phyloP scores from a whole-genome alignment of 2,888 invertebrate species.

The Entomobrya proxima region DNA sequence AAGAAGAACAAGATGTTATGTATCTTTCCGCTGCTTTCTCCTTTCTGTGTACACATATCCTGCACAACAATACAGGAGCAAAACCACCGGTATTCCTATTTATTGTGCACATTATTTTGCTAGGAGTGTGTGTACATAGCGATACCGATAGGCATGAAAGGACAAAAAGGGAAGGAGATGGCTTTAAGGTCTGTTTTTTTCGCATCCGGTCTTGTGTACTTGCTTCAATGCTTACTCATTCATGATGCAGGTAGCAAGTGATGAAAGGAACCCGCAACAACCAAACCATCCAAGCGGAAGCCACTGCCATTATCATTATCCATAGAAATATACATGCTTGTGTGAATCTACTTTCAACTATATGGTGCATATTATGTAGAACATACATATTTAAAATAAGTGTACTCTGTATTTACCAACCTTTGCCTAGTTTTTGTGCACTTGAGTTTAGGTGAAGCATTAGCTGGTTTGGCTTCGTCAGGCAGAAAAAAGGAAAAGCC shows the following conservation, averaged over 20 bases:
- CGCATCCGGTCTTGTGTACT: constrained; percentile 51
- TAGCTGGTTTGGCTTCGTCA: constrained; percentile 32
- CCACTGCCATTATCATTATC: constrained; percentile 50
- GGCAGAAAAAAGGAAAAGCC: not conserved
- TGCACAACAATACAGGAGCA: not conserved
- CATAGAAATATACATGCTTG: not conserved
- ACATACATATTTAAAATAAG: not conserved
- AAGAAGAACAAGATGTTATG: not conserved
- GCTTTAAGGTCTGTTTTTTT: constrained; percentile 60
- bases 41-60: not conserved
- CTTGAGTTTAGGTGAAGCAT: not conserved
- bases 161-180: constrained; percentile 33
- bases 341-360: not conserved
- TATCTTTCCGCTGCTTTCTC: not conserved
- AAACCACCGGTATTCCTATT: not conserved
- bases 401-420: constrained; percentile 6
- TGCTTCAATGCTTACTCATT: constrained; percentile 59
- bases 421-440: not conserved
- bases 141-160: not conserved
- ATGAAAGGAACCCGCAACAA: constrained; percentile 64
- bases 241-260: constrained; percentile 53
- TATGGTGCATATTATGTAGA: not conserved
- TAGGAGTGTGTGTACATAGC: not conserved
- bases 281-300: constrained; percentile 58
- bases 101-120: constrained; percentile 19